Base-by-base conservation (phyloP, 2,888 invertebrate genomes). In the Spodoptera exigua region DNA sequence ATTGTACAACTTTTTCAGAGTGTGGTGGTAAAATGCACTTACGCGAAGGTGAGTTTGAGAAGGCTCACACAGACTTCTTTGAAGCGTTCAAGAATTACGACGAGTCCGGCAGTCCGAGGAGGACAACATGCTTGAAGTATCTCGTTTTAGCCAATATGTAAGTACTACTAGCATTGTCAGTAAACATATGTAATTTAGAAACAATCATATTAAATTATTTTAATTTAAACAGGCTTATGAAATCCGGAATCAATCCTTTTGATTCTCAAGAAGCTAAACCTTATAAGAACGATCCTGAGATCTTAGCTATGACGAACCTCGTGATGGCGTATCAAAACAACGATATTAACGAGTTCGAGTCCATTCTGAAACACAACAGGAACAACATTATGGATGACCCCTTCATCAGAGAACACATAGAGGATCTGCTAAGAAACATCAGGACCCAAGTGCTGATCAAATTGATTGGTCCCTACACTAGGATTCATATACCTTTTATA, bases 11-110 rank as follows among this genome's bases (percentile, higher is more conserved):
- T 34, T 10, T 76, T 79, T 78, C 79, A 96, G 99, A 99, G 93
- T 99, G 99, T 90, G 99, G 99, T 4, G 99, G 99, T 0, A 99
- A 99, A 92, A 99, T 99, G 99, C 99, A 99, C 92, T 94, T 99
- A 44, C 96, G 99, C 17, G 99, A 99, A 94, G 99, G 99, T 3
- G 99, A 99, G 92, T 99, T 99, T 89, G 99, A 99, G 87, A 98
- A 99, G 87, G 99, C 99, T 1, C 99, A 99, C 90, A 99, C 99
- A 9, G 99, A 99, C 89, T 99, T 99, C 92, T 99, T 99, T 90
- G 99, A 99, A 90, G 99, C 99, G 2, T 99, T 99, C 89, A 99
- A 99, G 93, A 99, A 99, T 89, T 99, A 99, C 86, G 99, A 99
- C 94, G 99, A 99, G 92, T 99, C 99, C 12, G 99, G 99, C 36